A percentile compares a stretch with the other conserved stretches of the same genome.
phyloP scores from a whole-genome alignment of 1,140 invertebrate species.

The Diorhabda elongata region DNA sequence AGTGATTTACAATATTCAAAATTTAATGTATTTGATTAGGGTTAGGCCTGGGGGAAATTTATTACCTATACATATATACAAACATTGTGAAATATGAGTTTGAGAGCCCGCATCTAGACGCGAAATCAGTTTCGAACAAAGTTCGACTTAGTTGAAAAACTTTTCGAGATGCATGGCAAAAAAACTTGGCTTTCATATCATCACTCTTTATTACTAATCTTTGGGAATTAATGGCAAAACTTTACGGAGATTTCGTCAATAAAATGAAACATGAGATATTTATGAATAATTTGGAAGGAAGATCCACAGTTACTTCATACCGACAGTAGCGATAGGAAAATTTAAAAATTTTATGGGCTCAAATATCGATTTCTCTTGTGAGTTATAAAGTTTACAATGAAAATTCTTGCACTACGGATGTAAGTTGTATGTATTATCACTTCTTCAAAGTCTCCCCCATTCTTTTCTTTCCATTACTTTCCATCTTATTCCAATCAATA shows the following conservation, averaged over 20 bases:
- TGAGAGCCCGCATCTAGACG: background rate
- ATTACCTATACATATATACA: constrained; percentile 3
- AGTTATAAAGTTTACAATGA: no score
- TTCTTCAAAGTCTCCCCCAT: no score
- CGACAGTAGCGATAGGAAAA: no score
- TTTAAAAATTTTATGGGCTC: no score
- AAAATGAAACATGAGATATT: constrained; percentile 3
- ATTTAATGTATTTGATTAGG: background rate
- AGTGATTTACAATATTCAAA: background rate
- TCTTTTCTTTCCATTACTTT: no score
- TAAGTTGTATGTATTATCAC: no score
- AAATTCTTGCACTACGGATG: no score
- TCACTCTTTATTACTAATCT: constrained; percentile 2
- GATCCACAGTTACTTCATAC: no score
- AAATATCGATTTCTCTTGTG: no score
- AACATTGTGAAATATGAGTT: background rate
- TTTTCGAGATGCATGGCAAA: background rate
- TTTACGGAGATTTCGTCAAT: background rate
- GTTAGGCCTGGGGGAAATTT: background rate
- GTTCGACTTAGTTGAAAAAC: background rate
- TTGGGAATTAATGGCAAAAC: background rate
- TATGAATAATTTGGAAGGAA: background rate
- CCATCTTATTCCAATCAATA: no score
- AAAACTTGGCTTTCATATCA: constrained; percentile 1
- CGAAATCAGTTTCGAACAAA: constrained; percentile 2